Evolutionary conservation across 1,140 invertebrate species (phyloP).

Genomic region (Prorops nasuta): DNA sequence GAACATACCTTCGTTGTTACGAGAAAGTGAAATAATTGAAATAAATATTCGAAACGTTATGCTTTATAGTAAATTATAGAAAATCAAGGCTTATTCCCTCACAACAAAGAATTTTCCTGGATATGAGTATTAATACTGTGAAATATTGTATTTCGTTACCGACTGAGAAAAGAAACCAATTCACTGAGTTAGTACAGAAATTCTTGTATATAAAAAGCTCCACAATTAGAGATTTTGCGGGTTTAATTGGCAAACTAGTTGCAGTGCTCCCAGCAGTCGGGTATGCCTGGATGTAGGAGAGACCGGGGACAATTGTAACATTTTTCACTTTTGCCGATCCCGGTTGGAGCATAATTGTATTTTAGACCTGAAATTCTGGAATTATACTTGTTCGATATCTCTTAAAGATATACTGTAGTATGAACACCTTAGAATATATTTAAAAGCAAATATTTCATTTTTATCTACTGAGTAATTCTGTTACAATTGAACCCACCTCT

Average conservation of each 20-base stretch:
- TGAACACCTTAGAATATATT: too few species aligned
- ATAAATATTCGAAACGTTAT: conserved; percentile 5
- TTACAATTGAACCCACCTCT: too few species aligned
- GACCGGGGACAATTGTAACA: too few species aligned
- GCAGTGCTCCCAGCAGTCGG: neutral
- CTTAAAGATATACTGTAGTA: too few species aligned
- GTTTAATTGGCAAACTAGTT: neutral
- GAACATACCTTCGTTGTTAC: neutral
- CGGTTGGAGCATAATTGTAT: too few species aligned
- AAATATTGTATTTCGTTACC: neutral
- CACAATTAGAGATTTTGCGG: neutral
- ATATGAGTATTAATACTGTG: neutral
- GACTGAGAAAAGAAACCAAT: neutral
- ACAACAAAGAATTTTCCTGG: conserved; percentile 4
- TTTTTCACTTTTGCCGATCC: too few species aligned
- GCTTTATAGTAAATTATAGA: conserved; percentile 12
- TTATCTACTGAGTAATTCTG: too few species aligned
- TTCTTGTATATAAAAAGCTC: neutral
- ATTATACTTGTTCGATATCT: too few species aligned
- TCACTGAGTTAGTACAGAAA: neutral
- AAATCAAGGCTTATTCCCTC: neutral
- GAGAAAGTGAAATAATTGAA: neutral
- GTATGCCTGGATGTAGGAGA: neutral
- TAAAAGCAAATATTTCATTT: too few species aligned
- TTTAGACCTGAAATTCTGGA: too few species aligned